Evolutionary conservation across 2,113 vertebrate genomes (phyloP).

Genomic region (Rhinoptilus africanus): DNA sequence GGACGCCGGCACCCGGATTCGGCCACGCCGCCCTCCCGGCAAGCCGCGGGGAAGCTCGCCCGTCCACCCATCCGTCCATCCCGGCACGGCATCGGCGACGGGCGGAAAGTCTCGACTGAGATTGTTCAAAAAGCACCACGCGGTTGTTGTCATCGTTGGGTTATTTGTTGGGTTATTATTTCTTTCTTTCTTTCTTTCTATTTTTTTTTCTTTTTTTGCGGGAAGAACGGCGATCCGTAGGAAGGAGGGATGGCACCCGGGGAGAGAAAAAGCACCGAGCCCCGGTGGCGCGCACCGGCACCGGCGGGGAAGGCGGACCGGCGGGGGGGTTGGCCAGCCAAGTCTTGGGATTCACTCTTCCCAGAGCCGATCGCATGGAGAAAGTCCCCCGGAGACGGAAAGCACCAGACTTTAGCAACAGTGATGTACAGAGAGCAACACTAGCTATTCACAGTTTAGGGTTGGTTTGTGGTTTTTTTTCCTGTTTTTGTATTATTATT

Average conservation of each 20-base stretch:
- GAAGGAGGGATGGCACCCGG: constrained; percentile 45
- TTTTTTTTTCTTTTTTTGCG: not conserved
- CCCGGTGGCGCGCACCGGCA: not conserved
- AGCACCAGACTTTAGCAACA: constrained; percentile 74
- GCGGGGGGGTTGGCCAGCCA: not conserved
- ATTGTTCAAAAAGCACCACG: constrained; percentile 46
- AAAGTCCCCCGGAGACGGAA: constrained; percentile 53
- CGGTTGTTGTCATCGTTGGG: not conserved
- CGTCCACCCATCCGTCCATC: not conserved
- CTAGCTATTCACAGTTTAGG: constrained; percentile 77
- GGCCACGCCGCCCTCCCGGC: not conserved
- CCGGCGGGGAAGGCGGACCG: not conserved
- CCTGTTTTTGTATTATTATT: constrained; percentile 18
- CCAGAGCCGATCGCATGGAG: constrained; percentile 27
- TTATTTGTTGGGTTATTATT: not conserved
- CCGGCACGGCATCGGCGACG: not conserved
- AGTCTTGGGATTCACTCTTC: constrained; percentile 57
- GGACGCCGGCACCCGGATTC: not conserved
- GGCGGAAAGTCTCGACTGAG: not conserved
- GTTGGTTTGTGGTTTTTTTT: constrained; percentile 53
- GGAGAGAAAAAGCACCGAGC: constrained; percentile 41
- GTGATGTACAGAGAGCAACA: constrained; percentile 46
- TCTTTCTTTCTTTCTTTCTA: not conserved
- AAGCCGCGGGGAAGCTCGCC: not conserved
- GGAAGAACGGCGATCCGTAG: constrained; percentile 47